Base-by-base conservation (phyloP, 2,797 vertebrate genomes). In the Podargus strigoides region DNA sequence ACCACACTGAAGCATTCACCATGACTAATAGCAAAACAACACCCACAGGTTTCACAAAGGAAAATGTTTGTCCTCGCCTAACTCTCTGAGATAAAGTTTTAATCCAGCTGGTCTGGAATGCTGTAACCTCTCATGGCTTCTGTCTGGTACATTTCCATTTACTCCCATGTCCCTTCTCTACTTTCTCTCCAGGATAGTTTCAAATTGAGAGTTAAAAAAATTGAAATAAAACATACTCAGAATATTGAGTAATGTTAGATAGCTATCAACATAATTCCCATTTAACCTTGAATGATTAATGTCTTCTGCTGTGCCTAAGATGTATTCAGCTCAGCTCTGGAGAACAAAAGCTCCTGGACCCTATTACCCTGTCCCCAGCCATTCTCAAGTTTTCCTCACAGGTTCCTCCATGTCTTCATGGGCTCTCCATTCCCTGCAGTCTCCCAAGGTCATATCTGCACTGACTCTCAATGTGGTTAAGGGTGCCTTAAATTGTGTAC, bases 21-120 rank as follows among this genome's bases (percentile, higher is more conserved):
- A 2, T 97, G 96, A 92, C 97, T 97, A 96, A 96, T 67, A 77
- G 72, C 88, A 92, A 94, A 96, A 96, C 77, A 96, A 95, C 97
- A 96, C 95, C 95, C 96, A 95, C 96, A 95, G 91, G 85, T 97
- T 96, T 97, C 92, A 96, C 94, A 97, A 95, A 96, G 87, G 87
- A 95, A 95, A 93, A 91, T 82, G 87, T 93, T 97, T 97, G 85
- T 93, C 93, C 83, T 97, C 2, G 81, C 52, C 90, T 93, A 94
- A 88, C 62, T 93, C 83, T 67, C 68, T 79, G 94, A 95, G 90
- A 96, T 95, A 86, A 96, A 93, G 74, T 90, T 90, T 96, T 96
- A 96, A 97, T 96, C 95, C 86, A 42, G 50, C 44, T 63, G 81
- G 92, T 93, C 92, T 89, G 93, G 72, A 90, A 85, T 79, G 94